These are phyloP conservation scores for Mormyrus iriodes DNA, from an alignment of 2,113 vertebrate species.

Conservation along the genomic window DNA sequence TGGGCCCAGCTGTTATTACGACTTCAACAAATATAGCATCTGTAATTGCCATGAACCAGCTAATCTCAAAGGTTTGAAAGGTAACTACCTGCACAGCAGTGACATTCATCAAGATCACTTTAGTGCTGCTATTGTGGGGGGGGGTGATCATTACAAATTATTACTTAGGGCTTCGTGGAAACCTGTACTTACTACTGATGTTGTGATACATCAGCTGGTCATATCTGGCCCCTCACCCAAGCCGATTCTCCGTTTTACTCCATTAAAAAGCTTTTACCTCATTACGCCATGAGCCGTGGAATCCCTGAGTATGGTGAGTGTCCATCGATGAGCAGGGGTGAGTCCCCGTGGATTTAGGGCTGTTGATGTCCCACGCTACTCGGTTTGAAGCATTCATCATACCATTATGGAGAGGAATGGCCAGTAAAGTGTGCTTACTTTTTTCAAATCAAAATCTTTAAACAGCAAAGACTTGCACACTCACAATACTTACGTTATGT, in stretches of 20 bases:
- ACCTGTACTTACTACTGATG: constrained; percentile 98
- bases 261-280: not conserved
- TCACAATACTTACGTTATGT: not conserved
- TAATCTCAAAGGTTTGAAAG: constrained; percentile 97
- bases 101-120: constrained; percentile 96
- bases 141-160: constrained; percentile 98
- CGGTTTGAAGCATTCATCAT: not conserved
- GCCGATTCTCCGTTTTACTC: constrained; percentile 75
- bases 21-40: constrained; percentile 70
- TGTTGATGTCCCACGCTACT: not conserved
- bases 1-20: constrained; percentile 78
- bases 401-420: not conserved
- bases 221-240: constrained; percentile 81
- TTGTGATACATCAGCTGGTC: constrained; percentile 96
- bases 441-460: not conserved
- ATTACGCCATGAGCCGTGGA: not conserved
- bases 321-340: not conserved
- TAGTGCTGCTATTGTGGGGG: constrained; percentile 76
- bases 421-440: not conserved
- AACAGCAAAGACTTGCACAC: not conserved
- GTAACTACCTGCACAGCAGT: constrained; percentile 91
- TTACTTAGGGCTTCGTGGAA: constrained; percentile 98
- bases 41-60: constrained; percentile 72
- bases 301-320: not conserved
- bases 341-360: not conserved